Conservation (phyloP, 1,140 invertebrate genomes). For the Philopotamus ludificatus region DNA sequence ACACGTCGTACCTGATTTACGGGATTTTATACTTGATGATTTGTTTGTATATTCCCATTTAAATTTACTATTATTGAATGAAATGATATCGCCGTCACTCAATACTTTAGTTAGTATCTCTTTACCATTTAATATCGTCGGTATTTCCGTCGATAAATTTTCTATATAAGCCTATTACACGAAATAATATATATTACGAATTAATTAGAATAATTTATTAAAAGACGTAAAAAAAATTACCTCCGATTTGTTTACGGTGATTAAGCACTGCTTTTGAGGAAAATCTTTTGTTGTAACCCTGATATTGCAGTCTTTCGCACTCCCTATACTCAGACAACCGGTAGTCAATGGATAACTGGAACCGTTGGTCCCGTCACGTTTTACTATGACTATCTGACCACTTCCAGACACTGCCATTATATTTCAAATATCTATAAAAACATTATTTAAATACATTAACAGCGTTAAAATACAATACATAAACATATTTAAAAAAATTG, state of each 20-base stretch:
- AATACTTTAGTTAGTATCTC: conserved; percentile 18
- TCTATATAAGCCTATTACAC: conserved; percentile 34
- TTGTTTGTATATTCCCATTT: conserved; percentile 33
- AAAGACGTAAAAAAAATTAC: too few relatives aligned
- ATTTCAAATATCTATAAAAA: too few relatives aligned
- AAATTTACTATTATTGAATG: conserved; percentile 21
- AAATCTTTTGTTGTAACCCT: conserved; percentile 19
- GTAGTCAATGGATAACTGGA: conserved; percentile 21
- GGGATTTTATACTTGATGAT: too few relatives aligned
- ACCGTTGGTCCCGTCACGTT: conserved; percentile 28
- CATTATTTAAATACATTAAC: too few relatives aligned
- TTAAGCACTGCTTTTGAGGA: conserved; percentile 32
- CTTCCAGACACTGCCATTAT: conserved; percentile 31
- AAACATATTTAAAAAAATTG: too few relatives aligned
- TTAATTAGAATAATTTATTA: too few relatives aligned
- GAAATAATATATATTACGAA: too few relatives aligned
- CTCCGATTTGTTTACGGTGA: too few relatives aligned
- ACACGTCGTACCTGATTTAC: too few relatives aligned
- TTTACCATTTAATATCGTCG: conserved; percentile 28
- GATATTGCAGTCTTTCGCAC: conserved; percentile 32
- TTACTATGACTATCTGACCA: conserved; percentile 33
- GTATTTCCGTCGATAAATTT: conserved; percentile 17
- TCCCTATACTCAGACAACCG: conserved; percentile 26
- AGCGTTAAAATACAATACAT: too few relatives aligned
- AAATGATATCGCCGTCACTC: conserved; percentile 21